These are phyloP conservation scores for Scolanthus callimorphus DNA, from an alignment of 92 coral and sea anemone genomes.

Conservation along the genomic window DNA sequence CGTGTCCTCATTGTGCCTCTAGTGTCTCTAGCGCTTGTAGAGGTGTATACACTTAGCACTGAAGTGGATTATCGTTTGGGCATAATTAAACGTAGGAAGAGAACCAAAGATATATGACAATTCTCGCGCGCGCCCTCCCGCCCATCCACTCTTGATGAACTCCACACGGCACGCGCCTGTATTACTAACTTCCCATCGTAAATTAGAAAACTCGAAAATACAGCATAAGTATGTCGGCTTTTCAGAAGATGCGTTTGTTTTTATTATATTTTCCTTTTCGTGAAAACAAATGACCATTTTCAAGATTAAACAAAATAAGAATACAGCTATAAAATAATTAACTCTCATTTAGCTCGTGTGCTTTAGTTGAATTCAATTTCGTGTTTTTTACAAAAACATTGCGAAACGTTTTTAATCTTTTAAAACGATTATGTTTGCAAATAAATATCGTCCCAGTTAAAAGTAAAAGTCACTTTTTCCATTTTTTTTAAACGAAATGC, in stretches of 20 bases:
- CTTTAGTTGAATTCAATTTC: slow-evolving; percentile 8
- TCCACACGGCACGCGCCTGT: background rate
- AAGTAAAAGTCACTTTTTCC: too few relatives aligned
- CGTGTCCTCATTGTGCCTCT: slow-evolving; percentile 77
- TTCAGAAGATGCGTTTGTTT: too few relatives aligned
- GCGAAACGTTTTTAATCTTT: too few relatives aligned
- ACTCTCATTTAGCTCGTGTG: slow-evolving; percentile 5
- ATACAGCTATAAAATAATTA: slow-evolving; percentile 20
- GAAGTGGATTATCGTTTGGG: slow-evolving; percentile 70
- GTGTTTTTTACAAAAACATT: too few relatives aligned
- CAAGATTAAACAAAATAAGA: slow-evolving; percentile 24
- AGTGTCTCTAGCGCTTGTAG: slow-evolving; percentile 47
- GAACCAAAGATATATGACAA: slow-evolving; percentile 1
- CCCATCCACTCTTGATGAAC: background rate
- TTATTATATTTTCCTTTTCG: slow-evolving; percentile 2
- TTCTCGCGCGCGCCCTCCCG: slow-evolving; percentile 4
- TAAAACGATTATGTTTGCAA: too few relatives aligned
- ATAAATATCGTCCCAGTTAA: too few relatives aligned
- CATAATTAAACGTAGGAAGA: slow-evolving; percentile 59
- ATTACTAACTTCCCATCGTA: slow-evolving; percentile 2
- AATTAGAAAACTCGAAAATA: background rate
- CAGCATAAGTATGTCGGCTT: background rate
- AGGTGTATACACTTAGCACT: slow-evolving; percentile 61
- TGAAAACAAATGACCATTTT: too few relatives aligned
- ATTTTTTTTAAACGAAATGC: too few relatives aligned